Evolutionary conservation across 2,888 invertebrate genomes (phyloP), one percentile per base, ranked within the genome.

Genomic region (Cinara cedri): DNA sequence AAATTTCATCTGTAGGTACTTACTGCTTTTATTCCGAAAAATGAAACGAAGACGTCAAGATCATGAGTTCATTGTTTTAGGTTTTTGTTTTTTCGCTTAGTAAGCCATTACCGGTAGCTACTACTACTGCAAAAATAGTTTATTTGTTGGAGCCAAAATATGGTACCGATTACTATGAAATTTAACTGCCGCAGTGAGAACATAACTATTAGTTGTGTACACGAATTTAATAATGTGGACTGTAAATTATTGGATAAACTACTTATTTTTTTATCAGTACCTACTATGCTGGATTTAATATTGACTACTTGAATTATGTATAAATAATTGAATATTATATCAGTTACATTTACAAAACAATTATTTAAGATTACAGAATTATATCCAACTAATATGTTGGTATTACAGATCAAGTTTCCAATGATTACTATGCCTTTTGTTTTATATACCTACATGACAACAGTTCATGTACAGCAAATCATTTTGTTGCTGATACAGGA

Each of bases 161-260:
- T 57, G 57, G 24, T 57, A 57, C 21, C 57, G 13, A 57, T 57
- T 24, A 57, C 57, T 57, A 57, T 57, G 57, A 57, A 57, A 57
- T 57, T 57, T 57, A 57, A 24, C 24, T 57, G 11, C 57, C 57
- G 21, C 57, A 57, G 24, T 57, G 57, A 57, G 21, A 57, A 57
- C 57, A 57, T 57, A 57, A 24, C 57, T 11, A 57, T 24, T 57
- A 57, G 57, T 57, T 57, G 57, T 24, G 57, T 24, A 57, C 57
- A 57, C 57, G 24, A 57, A 57, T 57, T 21, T 57, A 57, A 57
- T 57, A 24, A 24, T 57, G 57, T 21, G 19, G 55, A 21, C 55
- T 55, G 55, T 55, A 55, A 55, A 55, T 55, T 10, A 21, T 55
- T 55, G 21, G 55, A 55, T 55, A 10, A 21, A 55, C 55, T 9